phyloP scores from a whole-genome alignment of 2,888 invertebrate genomes.

The Sipha maydis region DNA sequence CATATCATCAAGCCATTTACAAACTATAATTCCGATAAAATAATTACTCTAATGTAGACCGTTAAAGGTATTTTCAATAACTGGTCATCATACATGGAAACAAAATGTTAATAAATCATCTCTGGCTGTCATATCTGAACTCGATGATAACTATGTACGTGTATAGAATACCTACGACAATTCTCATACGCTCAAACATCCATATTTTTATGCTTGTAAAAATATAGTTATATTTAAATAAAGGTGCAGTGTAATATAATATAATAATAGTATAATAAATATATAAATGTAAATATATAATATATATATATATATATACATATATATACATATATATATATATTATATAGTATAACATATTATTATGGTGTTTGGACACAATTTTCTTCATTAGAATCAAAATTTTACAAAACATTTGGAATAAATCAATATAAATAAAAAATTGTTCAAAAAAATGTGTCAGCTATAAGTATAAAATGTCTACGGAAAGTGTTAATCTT shows the following conservation, averaged over 20 bases:
- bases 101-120: slow-evolving; percentile 53
- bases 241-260: too few relatives aligned
- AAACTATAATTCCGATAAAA: slow-evolving; percentile 49
- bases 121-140: slow-evolving; percentile 32
- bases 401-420: too few relatives aligned
- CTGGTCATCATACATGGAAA: slow-evolving; percentile 48
- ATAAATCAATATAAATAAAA: too few relatives aligned
- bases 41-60: slow-evolving; percentile 51
- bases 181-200: neutral
- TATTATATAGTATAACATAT: neutral
- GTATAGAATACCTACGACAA: neutral
- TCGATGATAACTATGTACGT: slow-evolving; percentile 27
- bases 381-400: too few relatives aligned
- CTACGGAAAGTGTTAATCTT: too few relatives aligned
- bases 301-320: too few relatives aligned
- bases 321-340: too few relatives aligned
- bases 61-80: slow-evolving; percentile 58
- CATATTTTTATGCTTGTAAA: neutral
- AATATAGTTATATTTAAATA: slow-evolving; percentile 2
- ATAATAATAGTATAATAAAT: neutral
- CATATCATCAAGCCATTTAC: slow-evolving; percentile 32
- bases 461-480: too few relatives aligned
- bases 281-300: too few relatives aligned
- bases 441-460: too few relatives aligned
- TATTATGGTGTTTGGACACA: neutral